Conservation (phyloP, 2,888 invertebrate genomes). For the Cremastinae sp. region DNA sequence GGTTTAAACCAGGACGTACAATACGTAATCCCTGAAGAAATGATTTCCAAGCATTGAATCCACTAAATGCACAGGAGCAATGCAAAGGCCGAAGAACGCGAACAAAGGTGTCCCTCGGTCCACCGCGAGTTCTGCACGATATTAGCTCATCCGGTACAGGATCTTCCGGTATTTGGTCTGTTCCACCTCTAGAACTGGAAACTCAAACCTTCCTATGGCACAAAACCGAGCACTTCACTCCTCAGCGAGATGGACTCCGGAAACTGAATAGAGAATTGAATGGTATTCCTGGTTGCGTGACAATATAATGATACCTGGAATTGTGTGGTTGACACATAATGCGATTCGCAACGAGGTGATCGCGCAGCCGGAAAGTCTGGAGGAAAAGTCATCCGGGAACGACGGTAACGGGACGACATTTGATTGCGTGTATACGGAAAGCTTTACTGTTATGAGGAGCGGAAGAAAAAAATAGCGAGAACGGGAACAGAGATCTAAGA, state of each 20-base stretch:
- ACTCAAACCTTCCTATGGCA: too few relatives aligned
- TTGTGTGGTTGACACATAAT: background rate
- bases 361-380: too few relatives aligned
- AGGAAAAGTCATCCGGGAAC: background rate
- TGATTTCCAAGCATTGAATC: too few relatives aligned
- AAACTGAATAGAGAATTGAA: background rate
- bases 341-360: slow-evolving; percentile 6
- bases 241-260: background rate
- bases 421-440: too few relatives aligned
- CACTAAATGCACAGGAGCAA: too few relatives aligned
- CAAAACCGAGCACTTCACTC: slow-evolving; percentile 5
- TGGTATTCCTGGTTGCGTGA: slow-evolving; percentile 14
- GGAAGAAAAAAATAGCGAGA: background rate
- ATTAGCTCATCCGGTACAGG: too few relatives aligned
- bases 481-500: background rate
- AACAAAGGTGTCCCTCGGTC: too few relatives aligned
- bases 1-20: too few relatives aligned
- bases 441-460: background rate
- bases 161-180: slow-evolving; percentile 14
- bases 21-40: too few relatives aligned
- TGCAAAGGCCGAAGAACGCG: too few relatives aligned
- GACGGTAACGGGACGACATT: background rate
- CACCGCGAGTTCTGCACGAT: too few relatives aligned
- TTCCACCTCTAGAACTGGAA: too few relatives aligned
- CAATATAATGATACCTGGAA: slow-evolving; percentile 10